Conservation (phyloP, 1,140 invertebrate species). For the Euwallacea fornicatus region DNA sequence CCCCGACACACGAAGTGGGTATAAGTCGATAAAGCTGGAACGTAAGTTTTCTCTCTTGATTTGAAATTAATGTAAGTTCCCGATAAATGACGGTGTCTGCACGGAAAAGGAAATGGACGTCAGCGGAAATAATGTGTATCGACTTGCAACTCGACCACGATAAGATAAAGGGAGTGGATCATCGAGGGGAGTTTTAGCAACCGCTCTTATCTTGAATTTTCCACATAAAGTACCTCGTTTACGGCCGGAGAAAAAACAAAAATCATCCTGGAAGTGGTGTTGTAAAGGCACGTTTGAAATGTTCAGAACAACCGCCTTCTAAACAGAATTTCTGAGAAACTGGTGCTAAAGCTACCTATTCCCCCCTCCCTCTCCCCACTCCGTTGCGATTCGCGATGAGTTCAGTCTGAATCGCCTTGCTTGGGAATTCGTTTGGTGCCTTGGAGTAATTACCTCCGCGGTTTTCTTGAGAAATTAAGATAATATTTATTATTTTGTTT, state of each 20-base stretch:
- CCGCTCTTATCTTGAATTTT: not conserved
- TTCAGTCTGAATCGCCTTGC: conserved; percentile 21
- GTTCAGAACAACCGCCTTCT: too few relatives aligned
- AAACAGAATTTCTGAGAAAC: not conserved
- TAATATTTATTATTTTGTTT: conserved; percentile 37
- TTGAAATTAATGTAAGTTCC: conserved; percentile 34
- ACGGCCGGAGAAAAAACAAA: too few relatives aligned
- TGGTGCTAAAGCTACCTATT: conserved; percentile 11
- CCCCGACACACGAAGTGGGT: too few relatives aligned
- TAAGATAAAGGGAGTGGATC: conserved; percentile 37
- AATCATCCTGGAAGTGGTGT: too few relatives aligned
- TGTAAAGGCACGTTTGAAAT: too few relatives aligned
- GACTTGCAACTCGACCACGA: conserved; percentile 31
- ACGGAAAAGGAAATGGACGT: conserved; percentile 38
- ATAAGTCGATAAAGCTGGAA: too few relatives aligned
- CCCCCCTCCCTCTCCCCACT: not conserved
- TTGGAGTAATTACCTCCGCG: conserved; percentile 29
- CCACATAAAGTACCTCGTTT: too few relatives aligned
- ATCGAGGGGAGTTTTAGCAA: conserved; percentile 20
- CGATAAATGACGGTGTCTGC: conserved; percentile 31
- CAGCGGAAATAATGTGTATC: conserved; percentile 39
- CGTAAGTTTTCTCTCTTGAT: not conserved
- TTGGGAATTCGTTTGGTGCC: conserved; percentile 29
- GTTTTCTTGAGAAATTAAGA: conserved; percentile 36
- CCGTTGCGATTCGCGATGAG: conserved; percentile 10